Percentiles rank a stretch among this genome's conserved stretches.
phyloP scores from a whole-genome alignment of 2,113 vertebrate species.

The Syngnathoides biaculeatus region DNA sequence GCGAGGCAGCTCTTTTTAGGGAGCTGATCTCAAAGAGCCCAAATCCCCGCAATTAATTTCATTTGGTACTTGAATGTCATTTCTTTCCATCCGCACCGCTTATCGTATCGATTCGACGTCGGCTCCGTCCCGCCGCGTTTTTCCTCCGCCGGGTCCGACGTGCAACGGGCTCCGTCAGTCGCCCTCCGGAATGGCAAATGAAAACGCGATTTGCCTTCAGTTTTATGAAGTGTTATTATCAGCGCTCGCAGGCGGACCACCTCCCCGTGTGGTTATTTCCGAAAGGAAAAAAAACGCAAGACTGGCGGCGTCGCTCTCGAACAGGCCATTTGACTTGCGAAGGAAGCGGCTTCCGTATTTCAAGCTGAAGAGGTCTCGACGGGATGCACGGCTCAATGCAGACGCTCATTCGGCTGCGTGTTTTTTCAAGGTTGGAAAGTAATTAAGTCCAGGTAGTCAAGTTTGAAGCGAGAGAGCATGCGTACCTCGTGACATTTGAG shows the following conservation, averaged over 20 bases:
- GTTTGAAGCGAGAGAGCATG: not conserved
- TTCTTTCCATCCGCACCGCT: too few relatives aligned
- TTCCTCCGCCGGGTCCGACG: constrained; percentile 28
- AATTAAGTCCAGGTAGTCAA: not conserved
- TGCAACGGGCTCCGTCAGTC: constrained; percentile 65
- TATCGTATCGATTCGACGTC: not conserved
- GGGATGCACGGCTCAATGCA: constrained; percentile 9
- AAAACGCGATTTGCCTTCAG: constrained; percentile 59
- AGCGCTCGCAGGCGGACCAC: constrained; percentile 42
- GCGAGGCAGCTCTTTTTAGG: too few relatives aligned
- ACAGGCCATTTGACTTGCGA: constrained; percentile 39
- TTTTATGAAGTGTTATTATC: constrained; percentile 67
- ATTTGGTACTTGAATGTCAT: too few relatives aligned
- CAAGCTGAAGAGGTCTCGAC: constrained; percentile 19
- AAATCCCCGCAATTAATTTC: too few relatives aligned
- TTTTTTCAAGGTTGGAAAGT: constrained; percentile 8
- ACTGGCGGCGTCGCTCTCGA: constrained; percentile 33
- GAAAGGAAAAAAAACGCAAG: constrained; percentile 33
- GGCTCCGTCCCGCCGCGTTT: constrained; percentile 51
- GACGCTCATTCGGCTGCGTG: not conserved
- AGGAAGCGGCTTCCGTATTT: constrained; percentile 23
- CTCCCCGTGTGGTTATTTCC: constrained; percentile 48
- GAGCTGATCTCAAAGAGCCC: too few relatives aligned
- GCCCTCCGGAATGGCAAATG: constrained; percentile 53
- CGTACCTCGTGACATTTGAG: not conserved